Evolutionary conservation across 2,888 invertebrate genomes (phyloP), one percentile per base, ranked within the genome.

Genomic region (Pherbina coryleti): DNA sequence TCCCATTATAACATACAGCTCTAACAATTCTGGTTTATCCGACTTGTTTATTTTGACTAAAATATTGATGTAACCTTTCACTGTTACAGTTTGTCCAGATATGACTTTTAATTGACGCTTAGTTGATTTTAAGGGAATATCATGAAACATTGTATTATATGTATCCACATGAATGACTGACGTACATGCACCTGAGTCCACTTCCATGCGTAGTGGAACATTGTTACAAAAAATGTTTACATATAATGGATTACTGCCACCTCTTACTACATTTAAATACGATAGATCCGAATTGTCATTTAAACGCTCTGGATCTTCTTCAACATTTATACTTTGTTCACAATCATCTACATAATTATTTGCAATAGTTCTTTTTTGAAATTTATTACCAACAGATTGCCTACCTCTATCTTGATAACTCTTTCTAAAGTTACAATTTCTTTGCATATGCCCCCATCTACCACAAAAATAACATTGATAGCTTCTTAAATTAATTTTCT

Each of bases 1-100:
- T n/a, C 51, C 51, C 72, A 82, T 79, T 37, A 82, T 79, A 34
- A 22, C 55, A 7, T 73, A 14, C 22, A 37, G 37, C 25, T 74
- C 22, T 49, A 22, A n/a, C n/a, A n/a, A n/a, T n/a, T n/a, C n/a
- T n/a, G n/a, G n/a, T n/a, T n/a, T n/a, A n/a, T n/a, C n/a, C n/a
- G n/a, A n/a, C n/a, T n/a, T n/a, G n/a, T n/a, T 28, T 22, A n/a
- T 53, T 66, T 77, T 57, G 64, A 66, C 17, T 57, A 25, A 14
- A 44, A 73, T 53, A 34, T 37, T 25, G 14, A 77, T 66, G 49
- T n/a, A 55, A 14, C 77, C 77, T 14, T 71, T 72, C 51, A 77
- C 64, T 17, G 62, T 64, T 22, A 77, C 72, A 22, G 17, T 28
- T 44, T 77, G 72, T 2, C 72, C 77, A 19, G 64, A 77, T 55